Base-by-base conservation (phyloP, 2,888 invertebrate genomes). In the Boloria euphrosyne region DNA sequence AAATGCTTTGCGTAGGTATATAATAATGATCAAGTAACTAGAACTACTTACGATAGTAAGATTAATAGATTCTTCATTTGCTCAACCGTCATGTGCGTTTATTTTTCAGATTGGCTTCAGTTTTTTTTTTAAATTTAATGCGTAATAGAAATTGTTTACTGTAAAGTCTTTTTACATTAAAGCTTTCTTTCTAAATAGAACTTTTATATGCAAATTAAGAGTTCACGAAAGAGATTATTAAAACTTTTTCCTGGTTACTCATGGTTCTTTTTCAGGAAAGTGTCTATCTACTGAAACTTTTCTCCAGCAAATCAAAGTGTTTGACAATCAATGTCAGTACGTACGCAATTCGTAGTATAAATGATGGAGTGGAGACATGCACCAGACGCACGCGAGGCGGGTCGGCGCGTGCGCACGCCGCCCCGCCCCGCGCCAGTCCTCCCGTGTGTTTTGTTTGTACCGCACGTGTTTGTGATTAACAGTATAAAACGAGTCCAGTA, bases 351-450 rank as follows among this genome's bases (percentile, higher is more conserved):
- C 52, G 58, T 58, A 62, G 52, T 52, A 46, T 47, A 31, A 47
- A 64, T 57, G 47, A 31, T 61, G 54, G 14, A 67, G 62, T 67
- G 65, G 69, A 67, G 67, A 67, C 67, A 55, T 55, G 65, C 65
- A 62, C 46, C 59, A 67, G 69, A 69, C 69, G 62, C 46, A 59
- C 31, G 52, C 58, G 64, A 70, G 71, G 67, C 68, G 67, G 68
- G 65, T 55, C 71, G 76, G 76, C 75, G 76, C 78, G 75, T 70
- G 75, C 70, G 62, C 70, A 65, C 62, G 62, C 50, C 59, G 59
- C 64, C 65, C 70, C 67, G 59, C 59, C 51, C 51, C 51, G 68
- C 65, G 27, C 64, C 74, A 76, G 76, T 75, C 54, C 65, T 47
- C 66, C 55, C 57, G 67, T 55, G 67, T 72, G 72, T 69, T 70